These are phyloP conservation scores for Poeciliopsis turneri DNA, from an alignment of 2,797 vertebrate species.

Conservation along the genomic window DNA sequence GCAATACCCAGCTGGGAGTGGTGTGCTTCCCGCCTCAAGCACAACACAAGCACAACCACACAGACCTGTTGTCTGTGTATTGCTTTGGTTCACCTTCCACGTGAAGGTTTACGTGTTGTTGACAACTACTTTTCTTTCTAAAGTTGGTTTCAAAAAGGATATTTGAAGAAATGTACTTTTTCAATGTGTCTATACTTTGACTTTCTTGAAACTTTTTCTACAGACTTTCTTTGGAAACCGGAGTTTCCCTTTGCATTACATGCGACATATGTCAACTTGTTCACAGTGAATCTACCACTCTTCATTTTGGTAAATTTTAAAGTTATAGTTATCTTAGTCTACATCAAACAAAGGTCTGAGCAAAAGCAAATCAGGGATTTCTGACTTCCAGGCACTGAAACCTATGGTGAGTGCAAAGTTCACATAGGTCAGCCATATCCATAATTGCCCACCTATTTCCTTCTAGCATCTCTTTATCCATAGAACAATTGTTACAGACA, in stretches of 20 bases:
- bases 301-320: conserved; percentile 41
- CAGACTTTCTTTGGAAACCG: conserved; percentile 28
- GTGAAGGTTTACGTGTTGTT: conserved; percentile 25
- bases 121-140: conserved; percentile 23
- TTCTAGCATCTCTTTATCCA: conserved; percentile 73
- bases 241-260: conserved; percentile 31
- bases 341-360: conserved; percentile 44
- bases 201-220: conserved; percentile 24
- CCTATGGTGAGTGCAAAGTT: conserved; percentile 61
- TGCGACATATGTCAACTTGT: conserved; percentile 36
- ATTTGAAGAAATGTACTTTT: conserved; percentile 28
- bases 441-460: conserved; percentile 71
- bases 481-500: conserved; percentile 73
- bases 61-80: conserved; percentile 57
- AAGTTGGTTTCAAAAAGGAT: conserved; percentile 6
- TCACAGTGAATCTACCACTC: conserved; percentile 30
- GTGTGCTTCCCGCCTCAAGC: conserved; percentile 77
- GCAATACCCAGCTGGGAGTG: conserved; percentile 87
- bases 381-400: conserved; percentile 59
- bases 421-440: conserved; percentile 61
- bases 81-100: conserved; percentile 41
- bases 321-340: conserved; percentile 40
- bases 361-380: conserved; percentile 46
- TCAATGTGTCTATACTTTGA: conserved; percentile 5
- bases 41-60: conserved; percentile 64